Base-by-base conservation (phyloP, 2,888 invertebrate species). In the Zygaena filipendulae region DNA sequence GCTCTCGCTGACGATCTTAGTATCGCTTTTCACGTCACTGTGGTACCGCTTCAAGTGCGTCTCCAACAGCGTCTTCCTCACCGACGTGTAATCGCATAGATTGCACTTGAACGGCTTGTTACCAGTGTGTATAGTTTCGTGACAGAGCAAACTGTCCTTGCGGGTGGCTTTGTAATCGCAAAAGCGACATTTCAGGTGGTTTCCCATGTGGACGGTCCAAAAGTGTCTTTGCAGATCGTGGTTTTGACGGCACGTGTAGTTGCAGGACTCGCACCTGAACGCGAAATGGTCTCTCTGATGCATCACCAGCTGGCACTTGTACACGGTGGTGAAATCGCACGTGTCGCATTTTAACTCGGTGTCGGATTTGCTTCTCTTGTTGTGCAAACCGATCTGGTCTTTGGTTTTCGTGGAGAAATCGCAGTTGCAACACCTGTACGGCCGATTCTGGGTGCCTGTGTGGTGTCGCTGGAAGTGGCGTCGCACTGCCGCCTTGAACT, bases 401-500 rank as follows among this genome's bases (percentile, higher is more conserved):
- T 67, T 66, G 0, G 71, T 72, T 47, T 71, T 71, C 0, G 71
- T 68, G 0, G 61, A 54, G 20, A 70, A 72, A 13, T 63, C 64
- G 25, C 72, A 74, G 22, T 68, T 64, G 0, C 51, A 28, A 23
- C 72, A 74, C 30, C 62, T 62, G 30, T 59, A 74, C 0, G 72
- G 72, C 3, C 59, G 36, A 10, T 54, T 55, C 1, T 58, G 39
- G 0, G 32, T 40, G 1, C 58, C 59, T 0, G 68, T 69, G 34
- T 74, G 72, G 11, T 56, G 62, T 3, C 72, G 36, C 34, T 69
- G 71, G 8, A 50, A 72, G 28, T 74, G 72, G 1, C 70, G 47
- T 30, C 67, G 70, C 0, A 74, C 70, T 0, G 67, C 58, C 0
- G 71, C 67, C 26, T 72, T 74, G 29, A 59, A 70, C 10, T 56